These are phyloP conservation scores for Bombus impatiens DNA, from an alignment of 1,140 invertebrate species.

Conservation along the genomic window DNA sequence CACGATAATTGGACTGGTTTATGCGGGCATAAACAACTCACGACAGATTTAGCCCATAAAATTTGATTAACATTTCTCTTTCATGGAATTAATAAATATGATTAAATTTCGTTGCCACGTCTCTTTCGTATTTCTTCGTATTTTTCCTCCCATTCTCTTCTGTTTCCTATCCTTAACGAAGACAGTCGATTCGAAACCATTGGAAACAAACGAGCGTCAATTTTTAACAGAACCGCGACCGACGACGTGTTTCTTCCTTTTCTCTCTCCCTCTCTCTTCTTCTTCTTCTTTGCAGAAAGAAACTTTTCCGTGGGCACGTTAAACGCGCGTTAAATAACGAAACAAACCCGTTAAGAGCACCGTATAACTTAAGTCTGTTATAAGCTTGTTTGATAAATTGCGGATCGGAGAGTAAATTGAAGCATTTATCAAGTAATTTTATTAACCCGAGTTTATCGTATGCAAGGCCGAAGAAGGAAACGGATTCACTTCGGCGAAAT, in stretches of 20 bases:
- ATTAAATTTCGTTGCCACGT: constrained; percentile 10
- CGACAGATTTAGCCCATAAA: constrained; percentile 52
- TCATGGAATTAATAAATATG: constrained; percentile 32
- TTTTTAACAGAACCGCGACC: background rate
- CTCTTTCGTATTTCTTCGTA: background rate
- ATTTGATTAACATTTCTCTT: constrained; percentile 59
- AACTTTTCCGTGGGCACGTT: background rate
- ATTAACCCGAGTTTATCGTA: background rate
- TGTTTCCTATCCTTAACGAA: background rate
- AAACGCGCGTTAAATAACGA: background rate
- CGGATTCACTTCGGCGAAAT: background rate
- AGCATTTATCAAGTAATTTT: background rate
- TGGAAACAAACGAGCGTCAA: background rate
- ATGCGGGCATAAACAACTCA: constrained; percentile 46
- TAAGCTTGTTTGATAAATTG: background rate
- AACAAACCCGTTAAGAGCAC: background rate
- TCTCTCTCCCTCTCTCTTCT: no score
- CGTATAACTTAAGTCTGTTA: background rate
- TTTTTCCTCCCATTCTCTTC: background rate
- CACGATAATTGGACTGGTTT: constrained; percentile 59
- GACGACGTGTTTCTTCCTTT: no score
- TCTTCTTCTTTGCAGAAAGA: background rate
- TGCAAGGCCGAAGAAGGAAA: background rate
- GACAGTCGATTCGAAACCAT: background rate
- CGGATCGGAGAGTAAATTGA: background rate